Evolutionary conservation across 2,113 vertebrate species (phyloP).

Genomic region (Notechis scutatus): DNA sequence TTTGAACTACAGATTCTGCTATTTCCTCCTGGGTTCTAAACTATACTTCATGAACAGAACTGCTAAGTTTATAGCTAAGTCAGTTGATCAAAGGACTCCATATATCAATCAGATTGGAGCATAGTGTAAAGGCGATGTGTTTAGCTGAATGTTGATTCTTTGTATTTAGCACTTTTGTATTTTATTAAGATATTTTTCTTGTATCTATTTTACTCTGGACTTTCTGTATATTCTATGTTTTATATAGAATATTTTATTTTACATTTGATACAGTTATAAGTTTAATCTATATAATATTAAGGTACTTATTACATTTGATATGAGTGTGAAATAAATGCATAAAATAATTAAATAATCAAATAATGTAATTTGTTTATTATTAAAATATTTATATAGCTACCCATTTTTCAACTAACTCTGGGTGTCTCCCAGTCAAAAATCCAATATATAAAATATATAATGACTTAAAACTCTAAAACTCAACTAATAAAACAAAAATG

Average conservation of each 20-base stretch:
- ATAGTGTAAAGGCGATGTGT: neutral
- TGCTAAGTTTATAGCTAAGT: neutral
- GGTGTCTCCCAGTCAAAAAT: neutral
- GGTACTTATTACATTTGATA: slow-evolving; percentile 33
- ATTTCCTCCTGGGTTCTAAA: neutral
- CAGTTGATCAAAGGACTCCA: neutral
- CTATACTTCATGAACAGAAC: neutral
- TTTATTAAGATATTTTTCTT: neutral
- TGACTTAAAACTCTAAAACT: neutral
- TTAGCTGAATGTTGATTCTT: neutral
- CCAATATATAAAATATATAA: neutral
- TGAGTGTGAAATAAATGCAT: neutral
- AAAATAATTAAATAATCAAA: neutral
- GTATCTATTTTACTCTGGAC: neutral
- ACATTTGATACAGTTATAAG: neutral
- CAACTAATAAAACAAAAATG: neutral
- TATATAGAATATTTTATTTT: neutral
- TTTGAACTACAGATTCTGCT: neutral
- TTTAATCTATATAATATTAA: slow-evolving; percentile 70
- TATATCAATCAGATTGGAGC: neutral
- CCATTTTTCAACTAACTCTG: neutral
- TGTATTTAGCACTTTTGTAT: neutral
- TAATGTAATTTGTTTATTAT: neutral
- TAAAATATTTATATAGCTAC: neutral
- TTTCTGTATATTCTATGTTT: neutral